phyloP scores from a whole-genome alignment of 2,797 vertebrate species.

The Diglossa cyanea region DNA sequence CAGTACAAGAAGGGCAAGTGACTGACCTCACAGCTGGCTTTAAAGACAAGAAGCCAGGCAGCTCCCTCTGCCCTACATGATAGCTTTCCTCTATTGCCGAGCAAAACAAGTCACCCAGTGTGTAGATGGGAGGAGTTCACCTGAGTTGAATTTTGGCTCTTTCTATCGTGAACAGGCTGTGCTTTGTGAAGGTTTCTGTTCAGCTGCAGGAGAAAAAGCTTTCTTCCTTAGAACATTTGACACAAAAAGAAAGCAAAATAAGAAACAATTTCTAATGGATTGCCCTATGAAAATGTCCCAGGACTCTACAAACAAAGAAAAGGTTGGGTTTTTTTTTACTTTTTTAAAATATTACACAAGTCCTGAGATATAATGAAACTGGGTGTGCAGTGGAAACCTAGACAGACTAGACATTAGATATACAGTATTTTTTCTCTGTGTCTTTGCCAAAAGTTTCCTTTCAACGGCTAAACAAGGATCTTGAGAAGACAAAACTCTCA shows the following conservation, averaged over 20 bases:
- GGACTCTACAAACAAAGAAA: not conserved
- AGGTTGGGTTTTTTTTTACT: rapidly evolving
- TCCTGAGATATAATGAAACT: not conserved
- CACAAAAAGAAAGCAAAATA: not conserved
- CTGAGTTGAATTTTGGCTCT: slow-evolving; percentile 11
- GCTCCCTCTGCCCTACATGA: not conserved
- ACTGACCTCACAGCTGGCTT: slow-evolving; percentile 49
- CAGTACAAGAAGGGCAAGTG: not conserved
- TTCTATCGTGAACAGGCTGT: not conserved
- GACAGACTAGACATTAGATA: not conserved
- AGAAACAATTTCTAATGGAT: not conserved
- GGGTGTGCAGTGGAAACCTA: not conserved
- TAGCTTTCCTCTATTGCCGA: not conserved
- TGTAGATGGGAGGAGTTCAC: slow-evolving; percentile 24
- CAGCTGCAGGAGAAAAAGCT: not conserved
- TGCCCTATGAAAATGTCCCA: not conserved
- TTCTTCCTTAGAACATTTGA: not conserved
- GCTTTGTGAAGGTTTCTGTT: slow-evolving; percentile 33
- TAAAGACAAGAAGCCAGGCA: slow-evolving; percentile 35
- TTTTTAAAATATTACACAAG: not conserved
- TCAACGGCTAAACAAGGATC: not conserved
- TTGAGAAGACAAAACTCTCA: not conserved
- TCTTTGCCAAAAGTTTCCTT: not conserved
- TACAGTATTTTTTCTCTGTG: not conserved
- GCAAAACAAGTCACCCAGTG: slow-evolving; percentile 50